phyloP scores from a whole-genome alignment of 2,113 vertebrate genomes.

The Sardina pilchardus region DNA sequence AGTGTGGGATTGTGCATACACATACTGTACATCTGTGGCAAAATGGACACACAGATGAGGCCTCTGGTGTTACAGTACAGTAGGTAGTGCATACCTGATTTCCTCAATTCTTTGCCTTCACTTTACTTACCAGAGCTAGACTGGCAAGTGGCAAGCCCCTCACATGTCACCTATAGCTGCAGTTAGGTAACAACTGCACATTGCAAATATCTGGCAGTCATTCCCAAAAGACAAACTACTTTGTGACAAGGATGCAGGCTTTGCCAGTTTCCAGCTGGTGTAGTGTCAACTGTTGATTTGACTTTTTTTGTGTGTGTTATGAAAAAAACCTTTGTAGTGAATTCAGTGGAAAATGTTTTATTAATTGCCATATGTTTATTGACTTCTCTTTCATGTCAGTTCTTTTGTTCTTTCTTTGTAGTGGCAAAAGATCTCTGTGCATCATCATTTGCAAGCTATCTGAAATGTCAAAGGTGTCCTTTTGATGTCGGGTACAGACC shows the following conservation, averaged over 20 bases:
- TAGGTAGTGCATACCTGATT: background rate
- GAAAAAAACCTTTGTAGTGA: slow-evolving; percentile 87
- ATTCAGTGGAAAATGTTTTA: slow-evolving; percentile 96
- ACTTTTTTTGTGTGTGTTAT: slow-evolving; percentile 76
- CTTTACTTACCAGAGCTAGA: background rate
- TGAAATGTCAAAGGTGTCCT: slow-evolving; percentile 98
- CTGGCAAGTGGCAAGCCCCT: background rate
- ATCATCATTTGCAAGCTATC: slow-evolving; percentile 98
- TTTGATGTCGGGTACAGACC: slow-evolving; percentile 95
- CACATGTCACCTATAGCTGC: background rate
- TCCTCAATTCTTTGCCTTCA: background rate
- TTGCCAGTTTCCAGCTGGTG: slow-evolving; percentile 72
- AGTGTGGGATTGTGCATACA: no score
- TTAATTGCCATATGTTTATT: slow-evolving; percentile 99
- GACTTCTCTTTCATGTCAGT: slow-evolving; percentile 99
- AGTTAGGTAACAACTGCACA: background rate
- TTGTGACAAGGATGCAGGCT: slow-evolving; percentile 20
- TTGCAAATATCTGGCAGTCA: background rate
- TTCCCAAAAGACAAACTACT: background rate
- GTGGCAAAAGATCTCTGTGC: slow-evolving; percentile 98
- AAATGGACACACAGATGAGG: no score
- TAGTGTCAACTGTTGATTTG: slow-evolving; percentile 83
- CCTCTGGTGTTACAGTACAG: no score
- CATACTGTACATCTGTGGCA: no score
- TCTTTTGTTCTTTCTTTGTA: slow-evolving; percentile 99